Evolutionary conservation across 1,140 invertebrate species (phyloP).

Genomic region (Hormaphis cornu): DNA sequence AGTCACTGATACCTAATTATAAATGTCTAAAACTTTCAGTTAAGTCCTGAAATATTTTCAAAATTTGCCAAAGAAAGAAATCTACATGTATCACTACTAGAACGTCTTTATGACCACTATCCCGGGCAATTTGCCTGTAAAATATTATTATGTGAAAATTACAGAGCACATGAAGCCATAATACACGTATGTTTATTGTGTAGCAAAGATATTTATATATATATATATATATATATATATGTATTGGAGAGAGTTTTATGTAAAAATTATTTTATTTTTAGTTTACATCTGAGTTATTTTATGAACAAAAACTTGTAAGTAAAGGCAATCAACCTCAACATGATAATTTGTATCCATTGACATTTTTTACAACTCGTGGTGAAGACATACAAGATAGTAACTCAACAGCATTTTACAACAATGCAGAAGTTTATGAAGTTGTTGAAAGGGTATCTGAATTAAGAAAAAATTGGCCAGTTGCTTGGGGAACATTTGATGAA

Average conservation of each 20-base stretch:
- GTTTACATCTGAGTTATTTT: slow-evolving; percentile 74
- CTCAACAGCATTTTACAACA: slow-evolving; percentile 78
- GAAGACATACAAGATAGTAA: slow-evolving; percentile 67
- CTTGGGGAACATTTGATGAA: slow-evolving; percentile 65
- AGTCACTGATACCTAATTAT: too few species aligned
- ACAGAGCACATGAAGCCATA: slow-evolving; percentile 74
- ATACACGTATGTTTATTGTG: slow-evolving; percentile 46
- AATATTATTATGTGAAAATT: slow-evolving; percentile 76
- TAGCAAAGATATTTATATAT: not conserved
- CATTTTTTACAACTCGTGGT: slow-evolving; percentile 72
- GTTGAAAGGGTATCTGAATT: slow-evolving; percentile 62
- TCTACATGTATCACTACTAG: slow-evolving; percentile 67
- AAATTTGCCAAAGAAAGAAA: slow-evolving; percentile 65
- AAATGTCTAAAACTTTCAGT: slow-evolving; percentile 41
- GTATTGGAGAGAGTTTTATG: too few species aligned
- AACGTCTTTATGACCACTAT: slow-evolving; percentile 71
- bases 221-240: not conserved
- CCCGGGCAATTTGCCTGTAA: slow-evolving; percentile 65
- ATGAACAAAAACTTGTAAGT: slow-evolving; percentile 65
- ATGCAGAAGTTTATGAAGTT: slow-evolving; percentile 71
- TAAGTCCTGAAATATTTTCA: slow-evolving; percentile 69
- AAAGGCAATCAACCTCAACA: slow-evolving; percentile 59
- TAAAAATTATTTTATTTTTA: slow-evolving; percentile 40
- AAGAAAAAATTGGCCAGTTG: slow-evolving; percentile 58
- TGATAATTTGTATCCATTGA: slow-evolving; percentile 61